Percentiles rank a stretch among this genome's conserved stretches.
phyloP scores from a whole-genome alignment of 2,797 vertebrate genomes.

The Galago senegalensis region DNA sequence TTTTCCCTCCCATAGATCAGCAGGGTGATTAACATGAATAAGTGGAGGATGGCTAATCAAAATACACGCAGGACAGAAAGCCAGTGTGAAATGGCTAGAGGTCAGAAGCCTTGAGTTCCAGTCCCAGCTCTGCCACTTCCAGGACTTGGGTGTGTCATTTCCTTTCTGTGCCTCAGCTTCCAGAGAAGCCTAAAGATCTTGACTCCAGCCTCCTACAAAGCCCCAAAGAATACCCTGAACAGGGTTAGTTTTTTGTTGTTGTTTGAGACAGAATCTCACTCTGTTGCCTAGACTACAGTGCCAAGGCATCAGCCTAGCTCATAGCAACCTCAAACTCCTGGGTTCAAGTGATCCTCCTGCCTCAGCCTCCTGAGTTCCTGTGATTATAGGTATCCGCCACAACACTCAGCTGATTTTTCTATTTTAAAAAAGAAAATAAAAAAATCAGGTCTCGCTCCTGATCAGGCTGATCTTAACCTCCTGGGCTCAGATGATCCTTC shows the following conservation, averaged over 20 bases:
- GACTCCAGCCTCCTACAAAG: background rate
- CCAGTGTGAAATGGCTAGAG: background rate
- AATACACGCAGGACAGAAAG: background rate
- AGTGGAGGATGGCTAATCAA: background rate
- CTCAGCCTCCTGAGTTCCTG: no score
- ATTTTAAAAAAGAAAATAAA: no score
- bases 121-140: background rate
- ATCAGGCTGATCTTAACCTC: no score
- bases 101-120: constrained; percentile 15
- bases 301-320: no score
- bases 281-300: no score
- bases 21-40: constrained; percentile 62
- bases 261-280: no score
- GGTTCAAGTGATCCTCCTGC: no score
- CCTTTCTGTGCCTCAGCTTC: background rate
- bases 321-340: no score
- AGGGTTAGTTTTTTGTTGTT: background rate
- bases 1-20: constrained; percentile 65
- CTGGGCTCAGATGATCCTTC: no score
- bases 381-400: no score
- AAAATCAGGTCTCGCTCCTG: no score
- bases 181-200: background rate
- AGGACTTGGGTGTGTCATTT: background rate
- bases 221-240: background rate
- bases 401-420: no score